Evolutionary conservation across 1,140 invertebrate species (phyloP).

Genomic region (Nautilus pompilius): DNA sequence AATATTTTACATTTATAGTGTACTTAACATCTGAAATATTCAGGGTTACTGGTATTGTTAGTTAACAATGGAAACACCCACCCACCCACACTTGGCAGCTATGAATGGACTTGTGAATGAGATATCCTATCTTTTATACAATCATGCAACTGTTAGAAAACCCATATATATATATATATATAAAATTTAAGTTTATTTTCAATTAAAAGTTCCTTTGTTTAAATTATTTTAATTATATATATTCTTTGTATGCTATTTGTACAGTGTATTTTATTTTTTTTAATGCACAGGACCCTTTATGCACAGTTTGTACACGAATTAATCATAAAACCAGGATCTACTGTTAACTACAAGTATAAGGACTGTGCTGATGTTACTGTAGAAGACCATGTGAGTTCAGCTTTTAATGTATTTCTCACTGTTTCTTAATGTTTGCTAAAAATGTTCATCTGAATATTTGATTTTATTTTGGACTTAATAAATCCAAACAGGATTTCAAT

Average conservation of each 20-base stretch:
- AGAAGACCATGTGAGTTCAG: slow-evolving; percentile 49
- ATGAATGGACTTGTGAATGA: not conserved
- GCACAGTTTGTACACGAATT: slow-evolving; percentile 74
- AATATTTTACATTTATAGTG: no score
- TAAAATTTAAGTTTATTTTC: not conserved
- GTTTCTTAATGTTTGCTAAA: no score
- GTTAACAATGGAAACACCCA: no score
- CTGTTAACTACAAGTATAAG: slow-evolving; percentile 55
- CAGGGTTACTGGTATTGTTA: no score
- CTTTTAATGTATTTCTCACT: not conserved
- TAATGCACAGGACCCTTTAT: slow-evolving; percentile 45
- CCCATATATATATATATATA: not conserved
- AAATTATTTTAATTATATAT: not conserved
- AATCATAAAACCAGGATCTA: slow-evolving; percentile 46
- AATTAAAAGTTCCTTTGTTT: not conserved
- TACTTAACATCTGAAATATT: no score
- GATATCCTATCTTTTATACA: not conserved
- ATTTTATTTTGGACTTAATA: no score
- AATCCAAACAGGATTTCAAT: no score
- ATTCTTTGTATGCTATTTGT: not conserved
- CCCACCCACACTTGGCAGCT: no score
- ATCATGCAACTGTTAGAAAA: not conserved
- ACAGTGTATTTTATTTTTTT: slow-evolving; percentile 8
- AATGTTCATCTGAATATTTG: no score
- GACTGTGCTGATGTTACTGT: slow-evolving; percentile 52